phyloP scores from a whole-genome alignment of 2,113 vertebrate species.

The Pongo abelii region DNA sequence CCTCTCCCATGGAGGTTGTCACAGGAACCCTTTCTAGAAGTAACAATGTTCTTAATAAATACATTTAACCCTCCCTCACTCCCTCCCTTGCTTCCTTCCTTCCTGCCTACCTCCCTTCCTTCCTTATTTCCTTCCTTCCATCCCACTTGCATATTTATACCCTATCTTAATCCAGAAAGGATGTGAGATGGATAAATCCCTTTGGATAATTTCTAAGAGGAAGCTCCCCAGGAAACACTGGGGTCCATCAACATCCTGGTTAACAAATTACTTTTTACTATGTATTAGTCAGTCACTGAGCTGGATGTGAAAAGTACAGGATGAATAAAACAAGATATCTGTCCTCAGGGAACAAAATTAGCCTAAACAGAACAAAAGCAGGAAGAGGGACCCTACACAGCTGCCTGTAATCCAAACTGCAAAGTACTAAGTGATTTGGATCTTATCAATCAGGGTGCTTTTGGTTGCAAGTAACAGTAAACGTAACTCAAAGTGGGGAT shows the following conservation, averaged over 20 bases:
- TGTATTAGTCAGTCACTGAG: background rate
- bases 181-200: background rate
- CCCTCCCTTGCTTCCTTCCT: background rate
- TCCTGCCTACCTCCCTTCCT: background rate
- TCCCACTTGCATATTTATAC: background rate
- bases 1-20: background rate
- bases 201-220: background rate
- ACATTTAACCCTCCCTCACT: background rate
- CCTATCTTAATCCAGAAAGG: background rate
- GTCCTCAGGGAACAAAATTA: background rate
- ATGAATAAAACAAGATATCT: background rate
- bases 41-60: conserved; percentile 1
- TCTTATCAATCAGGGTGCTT: background rate
- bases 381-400: background rate
- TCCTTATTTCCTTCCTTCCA: background rate
- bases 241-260: background rate
- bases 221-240: background rate
- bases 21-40: background rate
- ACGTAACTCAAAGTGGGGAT: background rate
- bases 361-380: background rate
- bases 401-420: background rate
- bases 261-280: background rate
- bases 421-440: background rate
- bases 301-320: background rate
- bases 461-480: conserved; percentile 2